Evolutionary conservation across 2,888 invertebrate genomes (phyloP).

Genomic region (Drosophila putrida): DNA sequence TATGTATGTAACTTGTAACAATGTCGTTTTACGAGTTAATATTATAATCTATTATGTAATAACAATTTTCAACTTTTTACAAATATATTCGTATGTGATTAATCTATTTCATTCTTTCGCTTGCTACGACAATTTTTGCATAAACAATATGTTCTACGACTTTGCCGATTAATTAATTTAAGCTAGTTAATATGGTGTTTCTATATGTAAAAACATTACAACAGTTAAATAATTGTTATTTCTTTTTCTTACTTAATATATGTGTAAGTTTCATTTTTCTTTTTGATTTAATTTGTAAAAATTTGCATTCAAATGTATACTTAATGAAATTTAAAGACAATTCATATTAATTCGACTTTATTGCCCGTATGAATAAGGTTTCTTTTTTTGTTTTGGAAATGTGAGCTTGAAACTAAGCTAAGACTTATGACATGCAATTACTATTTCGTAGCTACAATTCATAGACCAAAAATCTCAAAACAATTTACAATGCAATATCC

Average conservation of each 20-base stretch:
- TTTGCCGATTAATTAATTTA: slow-evolving; percentile 27
- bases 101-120: slow-evolving; percentile 5
- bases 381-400: background rate
- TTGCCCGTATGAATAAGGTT: slow-evolving; percentile 14
- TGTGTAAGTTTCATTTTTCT: background rate
- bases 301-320: slow-evolving; percentile 23
- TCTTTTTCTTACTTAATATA: background rate
- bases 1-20: slow-evolving; percentile 63
- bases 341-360: slow-evolving; percentile 27
- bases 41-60: slow-evolving; percentile 48
- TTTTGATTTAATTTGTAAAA: slow-evolving; percentile 15
- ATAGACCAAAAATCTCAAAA: background rate
- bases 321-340: slow-evolving; percentile 50
- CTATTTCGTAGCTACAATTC: background rate
- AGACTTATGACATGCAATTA: slow-evolving; percentile 1
- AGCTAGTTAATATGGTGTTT: slow-evolving; percentile 28
- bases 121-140: slow-evolving; percentile 21
- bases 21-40: slow-evolving; percentile 57
- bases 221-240: slow-evolving; percentile 16
- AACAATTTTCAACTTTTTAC: slow-evolving; percentile 62
- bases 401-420: slow-evolving; percentile 21
- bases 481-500: slow-evolving; percentile 1
- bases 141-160: slow-evolving; percentile 15
- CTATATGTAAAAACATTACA: slow-evolving; percentile 24
- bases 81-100: slow-evolving; percentile 35